Base-by-base conservation (phyloP, 2,888 invertebrate genomes). In the Himalopsyche kuldschensis region DNA sequence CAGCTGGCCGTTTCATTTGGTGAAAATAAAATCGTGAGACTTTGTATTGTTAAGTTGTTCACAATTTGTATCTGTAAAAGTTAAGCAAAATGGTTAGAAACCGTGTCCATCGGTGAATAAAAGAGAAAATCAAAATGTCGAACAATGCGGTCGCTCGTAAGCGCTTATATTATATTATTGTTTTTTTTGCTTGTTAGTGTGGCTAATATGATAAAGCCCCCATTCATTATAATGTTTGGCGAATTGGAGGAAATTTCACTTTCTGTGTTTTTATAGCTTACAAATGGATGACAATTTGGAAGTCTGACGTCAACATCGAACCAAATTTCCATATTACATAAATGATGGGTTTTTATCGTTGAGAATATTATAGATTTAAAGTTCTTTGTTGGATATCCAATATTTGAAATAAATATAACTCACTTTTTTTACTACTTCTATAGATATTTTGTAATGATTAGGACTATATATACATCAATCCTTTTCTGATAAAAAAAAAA, bases 41-140 rank as follows among this genome's bases (percentile, higher is more conserved):
- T 69, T 69, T 69, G 11, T 69, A 69, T 69, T 69, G 27, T 69
- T 69, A 24, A 69, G 15, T 30, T 69, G 69, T 69, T 69, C 69
- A 69, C 30, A 69, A 69, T 69, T 69, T 69, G 30, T 15, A 15
- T 15, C 69, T 24, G 69, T 32, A 63, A 63, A 80, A 75, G 80
- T 80, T 30, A 76, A 75, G 48, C 55, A 48, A 32, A 48, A 48
- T 79, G 82, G 75, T 79, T 76, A 82, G 82, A 82, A 79, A 76
- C 79, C 75, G 75, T 17, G 35, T 76, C 79, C 79, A 75, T 20
- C 47, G 75, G 78, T 6, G 41, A 41, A 63, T 79, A 79, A 79
- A 84, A 84, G 82, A 82, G 84, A 84, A 82, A 84, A 82, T 77
- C 82, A 80, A 79, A 82, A 80, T 79, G 69, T 31, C 78, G 48